These are phyloP conservation scores for Pogonomyrmex californicus DNA, from an alignment of 1,140 invertebrate species.

Conservation along the genomic window DNA sequence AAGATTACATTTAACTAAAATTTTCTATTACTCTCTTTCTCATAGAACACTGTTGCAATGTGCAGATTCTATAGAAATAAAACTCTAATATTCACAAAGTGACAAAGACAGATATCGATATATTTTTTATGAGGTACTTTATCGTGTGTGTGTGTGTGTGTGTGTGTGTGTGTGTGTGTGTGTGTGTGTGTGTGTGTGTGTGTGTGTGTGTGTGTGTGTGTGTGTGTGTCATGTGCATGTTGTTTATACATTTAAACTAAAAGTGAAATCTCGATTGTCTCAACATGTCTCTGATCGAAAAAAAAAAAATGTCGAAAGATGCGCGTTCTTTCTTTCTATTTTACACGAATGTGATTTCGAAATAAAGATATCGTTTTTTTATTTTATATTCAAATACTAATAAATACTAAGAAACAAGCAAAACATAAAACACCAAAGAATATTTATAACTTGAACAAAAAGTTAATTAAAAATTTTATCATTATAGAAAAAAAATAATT, in stretches of 20 bases:
- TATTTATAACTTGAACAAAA: slow-evolving; percentile 19
- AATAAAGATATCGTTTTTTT: slow-evolving; percentile 11
- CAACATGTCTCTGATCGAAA: not conserved
- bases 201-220: not conserved
- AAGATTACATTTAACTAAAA: slow-evolving; percentile 14
- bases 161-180: not conserved
- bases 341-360: not conserved
- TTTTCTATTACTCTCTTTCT: slow-evolving; percentile 1
- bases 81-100: slow-evolving; percentile 30
- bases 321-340: not conserved
- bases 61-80: slow-evolving; percentile 55
- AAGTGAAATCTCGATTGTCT: slow-evolving; percentile 18
- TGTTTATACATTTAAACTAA: slow-evolving; percentile 46
- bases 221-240: not conserved
- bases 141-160: not conserved
- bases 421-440: not conserved
- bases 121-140: slow-evolving; percentile 71
- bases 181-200: not conserved
- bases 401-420: not conserved
- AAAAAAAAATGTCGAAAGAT: not conserved
- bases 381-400: not conserved
- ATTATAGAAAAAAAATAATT: not conserved
- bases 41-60: not conserved
- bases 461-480: not conserved
- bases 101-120: slow-evolving; percentile 50